Evolutionary conservation across 2,113 vertebrate species (phyloP), one percentile per base, ranked within the genome.

Genomic region (Sylvicapra grimmia): DNA sequence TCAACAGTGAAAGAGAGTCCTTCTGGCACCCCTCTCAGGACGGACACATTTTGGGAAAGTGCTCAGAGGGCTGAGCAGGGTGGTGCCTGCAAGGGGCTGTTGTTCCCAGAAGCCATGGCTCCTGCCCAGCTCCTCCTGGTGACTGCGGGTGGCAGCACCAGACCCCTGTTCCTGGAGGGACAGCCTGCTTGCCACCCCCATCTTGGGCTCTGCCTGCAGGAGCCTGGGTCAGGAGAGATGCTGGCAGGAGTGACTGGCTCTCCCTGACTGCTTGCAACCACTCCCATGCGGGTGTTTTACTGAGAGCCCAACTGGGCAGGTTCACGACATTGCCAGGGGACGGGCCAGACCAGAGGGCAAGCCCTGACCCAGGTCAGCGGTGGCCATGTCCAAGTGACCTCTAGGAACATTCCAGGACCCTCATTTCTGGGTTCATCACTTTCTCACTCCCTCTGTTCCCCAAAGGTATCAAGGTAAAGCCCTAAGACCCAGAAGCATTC

Each of bases 341-440:
- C 12, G 40, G 36, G 23, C 29, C 63, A 59, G 84, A 56, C 19
- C 53, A 4, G 40, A 40, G 56, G 56, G 8, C 47, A 54, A 65
- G 31, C 31, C 40, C 27, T 54, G 27, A 23, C 4, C 4, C 8
- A 1, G 23, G 40, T 29, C 3, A 1, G 31, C 3, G 27, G 14
- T 2, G 4, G 29, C 44, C 29, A 29, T 44, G 23, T 79, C 36
- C 51, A 40, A 29, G 15, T 16, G 80, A 33, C 58, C 44, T 29
- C 16, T 8, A 18, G 53, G 93, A 54, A 83, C 33, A 14, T 75
- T 91, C 44, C 21, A 47, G 93, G 86, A 29, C 11, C 11, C 44
- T 51, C n/a, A 23, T 23, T 83, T 72, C 54, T 13, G 47, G n/a
- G 40, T 16, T 18, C 15, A 3, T 18, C 31, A 5, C 79, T 93